These are phyloP conservation scores for Amblyornis subalaris DNA, from an alignment of 2,113 vertebrate genomes.

Conservation along the genomic window DNA sequence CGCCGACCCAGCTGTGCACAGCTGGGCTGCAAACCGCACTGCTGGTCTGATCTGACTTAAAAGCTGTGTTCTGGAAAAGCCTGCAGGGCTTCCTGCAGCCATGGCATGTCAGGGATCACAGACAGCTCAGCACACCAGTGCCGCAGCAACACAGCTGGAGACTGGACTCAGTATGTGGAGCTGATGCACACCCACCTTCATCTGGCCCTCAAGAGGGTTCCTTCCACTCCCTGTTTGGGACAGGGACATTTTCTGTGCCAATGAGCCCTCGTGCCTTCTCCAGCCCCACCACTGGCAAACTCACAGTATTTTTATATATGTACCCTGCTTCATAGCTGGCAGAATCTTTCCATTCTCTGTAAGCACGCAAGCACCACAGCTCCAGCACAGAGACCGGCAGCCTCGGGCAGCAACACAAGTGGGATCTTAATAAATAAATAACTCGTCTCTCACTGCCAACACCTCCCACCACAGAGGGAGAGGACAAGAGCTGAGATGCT, in stretches of 20 bases:
- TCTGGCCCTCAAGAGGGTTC: not conserved
- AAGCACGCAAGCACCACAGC: not conserved
- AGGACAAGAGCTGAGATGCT: not conserved
- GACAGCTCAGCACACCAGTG: not conserved
- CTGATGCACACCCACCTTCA: not conserved
- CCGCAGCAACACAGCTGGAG: not conserved
- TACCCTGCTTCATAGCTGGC: not conserved
- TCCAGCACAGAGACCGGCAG: not conserved
- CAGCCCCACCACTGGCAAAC: not conserved
- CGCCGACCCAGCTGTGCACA: not conserved
- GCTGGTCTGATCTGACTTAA: not conserved
- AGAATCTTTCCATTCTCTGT: not conserved
- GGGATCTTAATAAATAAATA: constrained; percentile 45
- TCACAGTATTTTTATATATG: not conserved
- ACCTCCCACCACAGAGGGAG: not conserved
- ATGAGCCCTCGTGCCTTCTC: not conserved
- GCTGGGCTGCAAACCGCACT: not conserved
- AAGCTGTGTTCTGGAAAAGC: not conserved
- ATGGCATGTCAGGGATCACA: not conserved
- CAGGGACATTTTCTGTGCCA: not conserved
- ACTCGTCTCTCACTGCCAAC: not conserved
- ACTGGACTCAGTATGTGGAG: not conserved
- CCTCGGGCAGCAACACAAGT: constrained; percentile 1
- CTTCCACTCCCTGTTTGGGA: not conserved
- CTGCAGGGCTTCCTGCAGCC: not conserved